phyloP scores from a whole-genome alignment of 2,888 invertebrate genomes.

The Ophion ventricosus region DNA sequence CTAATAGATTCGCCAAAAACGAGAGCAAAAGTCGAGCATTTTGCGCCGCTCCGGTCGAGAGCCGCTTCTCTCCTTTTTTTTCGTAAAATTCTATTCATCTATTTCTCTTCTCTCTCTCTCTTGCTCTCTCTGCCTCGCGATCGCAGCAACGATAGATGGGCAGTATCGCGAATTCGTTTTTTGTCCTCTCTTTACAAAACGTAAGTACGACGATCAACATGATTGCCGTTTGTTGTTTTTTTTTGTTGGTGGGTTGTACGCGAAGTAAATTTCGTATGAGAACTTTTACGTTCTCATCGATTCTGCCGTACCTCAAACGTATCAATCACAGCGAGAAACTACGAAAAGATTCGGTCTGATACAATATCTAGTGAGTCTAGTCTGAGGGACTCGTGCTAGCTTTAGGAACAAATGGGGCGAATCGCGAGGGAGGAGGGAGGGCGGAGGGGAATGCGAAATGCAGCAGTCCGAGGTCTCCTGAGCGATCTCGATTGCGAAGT shows the following conservation, averaged over 20 bases:
- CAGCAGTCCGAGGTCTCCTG: constrained; percentile 27
- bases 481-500: constrained; percentile 44
- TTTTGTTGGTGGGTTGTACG: constrained; percentile 16
- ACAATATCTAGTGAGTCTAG: constrained; percentile 47
- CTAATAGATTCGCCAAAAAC: constrained; percentile 72
- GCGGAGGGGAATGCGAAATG: background rate
- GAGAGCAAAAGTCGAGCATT: constrained; percentile 65
- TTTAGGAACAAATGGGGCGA: background rate
- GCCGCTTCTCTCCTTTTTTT: constrained; percentile 28
- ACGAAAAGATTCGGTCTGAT: constrained; percentile 52
- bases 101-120: constrained; percentile 28
- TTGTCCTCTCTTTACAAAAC: constrained; percentile 43
- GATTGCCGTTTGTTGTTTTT: background rate
- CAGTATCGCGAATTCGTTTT: background rate
- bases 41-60: constrained; percentile 63
- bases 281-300: constrained; percentile 26
- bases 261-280: constrained; percentile 15
- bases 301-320: constrained; percentile 33
- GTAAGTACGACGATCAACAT: constrained; percentile 35
- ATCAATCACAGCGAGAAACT: constrained; percentile 59
- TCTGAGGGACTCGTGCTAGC: constrained; percentile 20
- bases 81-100: constrained; percentile 26
- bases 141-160: constrained; percentile 19
- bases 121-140: constrained; percentile 36
- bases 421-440: constrained; percentile 1